These are phyloP conservation scores for Tenthredo notha DNA, from an alignment of 2,888 invertebrate species.

Conservation along the genomic window DNA sequence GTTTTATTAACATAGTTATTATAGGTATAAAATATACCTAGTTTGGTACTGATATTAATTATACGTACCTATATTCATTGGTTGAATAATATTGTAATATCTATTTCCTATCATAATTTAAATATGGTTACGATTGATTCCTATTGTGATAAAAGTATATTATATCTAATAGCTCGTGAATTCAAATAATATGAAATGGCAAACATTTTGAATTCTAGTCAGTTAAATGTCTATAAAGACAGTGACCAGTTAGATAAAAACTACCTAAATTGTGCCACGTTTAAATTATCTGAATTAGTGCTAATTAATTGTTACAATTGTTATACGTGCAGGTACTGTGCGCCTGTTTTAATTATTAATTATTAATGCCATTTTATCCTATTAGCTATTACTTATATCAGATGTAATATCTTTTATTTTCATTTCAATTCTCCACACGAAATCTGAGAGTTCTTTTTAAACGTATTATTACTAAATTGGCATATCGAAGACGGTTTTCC, in stretches of 20 bases:
- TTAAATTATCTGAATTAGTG: constrained; percentile 39
- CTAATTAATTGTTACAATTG: constrained; percentile 25
- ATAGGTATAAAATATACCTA: neutral
- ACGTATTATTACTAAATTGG: neutral
- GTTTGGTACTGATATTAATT: neutral
- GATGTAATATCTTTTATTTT: neutral
- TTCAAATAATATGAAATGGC: neutral
- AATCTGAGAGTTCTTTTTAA: neutral
- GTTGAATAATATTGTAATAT: constrained; percentile 33
- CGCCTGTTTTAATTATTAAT: neutral
- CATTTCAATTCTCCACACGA: neutral
- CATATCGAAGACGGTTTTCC: constrained; percentile 1
- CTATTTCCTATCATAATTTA: neutral
- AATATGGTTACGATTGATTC: constrained; percentile 36
- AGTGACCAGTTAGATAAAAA: constrained; percentile 40
- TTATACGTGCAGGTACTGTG: constrained; percentile 4
- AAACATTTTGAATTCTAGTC: constrained; percentile 47
- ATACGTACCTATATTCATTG: constrained; percentile 21
- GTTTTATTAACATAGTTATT: neutral
- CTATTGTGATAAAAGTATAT: constrained; percentile 47
- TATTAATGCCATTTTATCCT: neutral
- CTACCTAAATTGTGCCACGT: constrained; percentile 51
- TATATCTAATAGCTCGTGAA: neutral
- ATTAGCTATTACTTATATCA: neutral
- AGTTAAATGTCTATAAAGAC: constrained; percentile 17